These are phyloP conservation scores for Gadus macrocephalus DNA, from an alignment of 2,113 vertebrate species.

Conservation along the genomic window DNA sequence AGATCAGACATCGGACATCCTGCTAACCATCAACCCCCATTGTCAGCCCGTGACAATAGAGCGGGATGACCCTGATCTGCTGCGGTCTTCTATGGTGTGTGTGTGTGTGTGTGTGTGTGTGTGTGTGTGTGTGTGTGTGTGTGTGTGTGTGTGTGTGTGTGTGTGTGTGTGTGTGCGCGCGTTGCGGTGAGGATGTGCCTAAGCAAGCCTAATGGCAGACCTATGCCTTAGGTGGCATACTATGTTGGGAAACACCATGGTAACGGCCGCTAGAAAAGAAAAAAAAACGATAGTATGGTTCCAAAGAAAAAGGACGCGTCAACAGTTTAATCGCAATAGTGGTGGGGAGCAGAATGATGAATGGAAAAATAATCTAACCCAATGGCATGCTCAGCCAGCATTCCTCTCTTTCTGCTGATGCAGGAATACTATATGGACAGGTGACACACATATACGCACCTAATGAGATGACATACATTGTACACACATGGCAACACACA, in stretches of 20 bases:
- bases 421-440: conserved; percentile 8
- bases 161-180: background rate
- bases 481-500: background rate
- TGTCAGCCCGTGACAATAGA: conserved; percentile 4
- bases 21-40: conserved; percentile 19
- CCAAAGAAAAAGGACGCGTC: conserved; percentile 23
- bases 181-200: background rate
- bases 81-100: background rate
- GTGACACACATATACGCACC: background rate
- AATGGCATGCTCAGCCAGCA: conserved; percentile 36
- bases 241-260: background rate
- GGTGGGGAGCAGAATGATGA: conserved; percentile 23
- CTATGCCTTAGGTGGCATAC: background rate
- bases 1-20: conserved; percentile 50
- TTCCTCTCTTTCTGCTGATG: conserved; percentile 37
- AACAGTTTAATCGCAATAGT: conserved; percentile 32
- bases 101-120: background rate
- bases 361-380: background rate
- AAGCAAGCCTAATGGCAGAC: background rate
- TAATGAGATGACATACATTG: background rate
- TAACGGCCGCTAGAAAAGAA: too few species aligned
- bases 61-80: conserved; percentile 4
- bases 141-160: background rate
- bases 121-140: background rate
- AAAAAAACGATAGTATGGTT: background rate